phyloP scores from a whole-genome alignment of 2,888 invertebrate genomes.

The Melieria omissa region DNA sequence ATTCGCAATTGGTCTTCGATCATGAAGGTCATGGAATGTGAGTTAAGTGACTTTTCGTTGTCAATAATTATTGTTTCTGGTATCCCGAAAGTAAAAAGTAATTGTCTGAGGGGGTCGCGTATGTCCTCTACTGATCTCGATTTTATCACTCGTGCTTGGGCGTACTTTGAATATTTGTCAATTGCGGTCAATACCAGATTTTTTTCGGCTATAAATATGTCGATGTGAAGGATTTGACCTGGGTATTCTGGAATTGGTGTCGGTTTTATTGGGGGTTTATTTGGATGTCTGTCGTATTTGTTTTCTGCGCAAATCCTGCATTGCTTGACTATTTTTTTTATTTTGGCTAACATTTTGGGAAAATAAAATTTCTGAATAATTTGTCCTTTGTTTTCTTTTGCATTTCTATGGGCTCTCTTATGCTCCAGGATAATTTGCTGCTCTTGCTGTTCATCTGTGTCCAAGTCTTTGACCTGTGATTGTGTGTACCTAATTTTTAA shows the following conservation, averaged over 20 bases:
- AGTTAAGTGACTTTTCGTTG: constrained; percentile 22
- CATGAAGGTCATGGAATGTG: constrained; percentile 14
- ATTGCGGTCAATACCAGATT: background rate
- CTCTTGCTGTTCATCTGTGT: background rate
- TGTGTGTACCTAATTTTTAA: background rate
- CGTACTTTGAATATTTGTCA: too few species aligned
- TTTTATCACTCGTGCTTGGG: too few species aligned
- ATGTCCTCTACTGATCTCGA: too few species aligned
- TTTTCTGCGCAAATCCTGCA: background rate
- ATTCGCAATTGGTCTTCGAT: constrained; percentile 18
- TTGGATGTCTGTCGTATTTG: constrained; percentile 1
- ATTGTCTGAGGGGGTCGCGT: too few species aligned
- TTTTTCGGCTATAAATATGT: too few species aligned
- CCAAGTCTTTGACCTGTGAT: background rate
- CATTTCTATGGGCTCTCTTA: background rate
- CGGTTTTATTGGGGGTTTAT: background rate
- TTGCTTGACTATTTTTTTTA: background rate
- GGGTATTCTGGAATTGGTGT: background rate
- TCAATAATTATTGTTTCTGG: constrained; percentile 6
- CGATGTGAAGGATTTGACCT: background rate
- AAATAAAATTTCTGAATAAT: constrained; percentile 17
- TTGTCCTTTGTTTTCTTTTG: constrained; percentile 7
- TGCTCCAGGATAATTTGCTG: background rate
- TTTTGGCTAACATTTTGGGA: constrained; percentile 7
- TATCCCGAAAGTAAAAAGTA: too few species aligned